Conservation (phyloP, 2,888 invertebrate genomes). For the Drosophila gaucha region DNA sequence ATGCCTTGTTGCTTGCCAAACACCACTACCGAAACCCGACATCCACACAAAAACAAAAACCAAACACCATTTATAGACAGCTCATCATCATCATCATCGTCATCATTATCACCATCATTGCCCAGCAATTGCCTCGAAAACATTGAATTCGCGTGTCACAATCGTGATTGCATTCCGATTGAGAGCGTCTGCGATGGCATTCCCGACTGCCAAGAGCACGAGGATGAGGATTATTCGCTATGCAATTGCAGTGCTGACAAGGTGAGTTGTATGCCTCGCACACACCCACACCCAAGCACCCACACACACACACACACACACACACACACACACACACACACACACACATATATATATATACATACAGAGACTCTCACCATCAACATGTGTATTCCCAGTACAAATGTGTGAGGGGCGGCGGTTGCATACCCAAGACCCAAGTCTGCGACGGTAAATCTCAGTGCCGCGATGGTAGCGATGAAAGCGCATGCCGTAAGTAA, state of each 20-base stretch:
- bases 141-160: conserved; percentile 87
- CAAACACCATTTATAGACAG: conserved; percentile 57
- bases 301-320: neutral
- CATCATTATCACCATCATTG: conserved; percentile 38
- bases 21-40: conserved; percentile 31
- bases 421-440: conserved; percentile 83
- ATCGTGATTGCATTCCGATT: conserved; percentile 89
- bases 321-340: conserved; percentile 14
- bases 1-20: conserved; percentile 65
- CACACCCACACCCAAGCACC: neutral
- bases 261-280: conserved; percentile 76
- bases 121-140: conserved; percentile 74
- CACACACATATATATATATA: conserved; percentile 14
- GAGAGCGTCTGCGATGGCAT: conserved; percentile 93
- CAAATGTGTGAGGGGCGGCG: conserved; percentile 84
- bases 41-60: conserved; percentile 35
- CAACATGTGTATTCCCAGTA: conserved; percentile 74
- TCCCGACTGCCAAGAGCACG: conserved; percentile 90
- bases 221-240: conserved; percentile 88
- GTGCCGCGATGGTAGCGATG: conserved; percentile 86
- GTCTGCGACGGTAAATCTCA: conserved; percentile 86
- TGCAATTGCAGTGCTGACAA: conserved; percentile 82
- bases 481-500: conserved; percentile 85
- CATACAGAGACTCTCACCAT: conserved; percentile 10
- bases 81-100: conserved; percentile 40